Conservation (phyloP, 2,888 invertebrate species). For the Dendrolimus pini region DNA sequence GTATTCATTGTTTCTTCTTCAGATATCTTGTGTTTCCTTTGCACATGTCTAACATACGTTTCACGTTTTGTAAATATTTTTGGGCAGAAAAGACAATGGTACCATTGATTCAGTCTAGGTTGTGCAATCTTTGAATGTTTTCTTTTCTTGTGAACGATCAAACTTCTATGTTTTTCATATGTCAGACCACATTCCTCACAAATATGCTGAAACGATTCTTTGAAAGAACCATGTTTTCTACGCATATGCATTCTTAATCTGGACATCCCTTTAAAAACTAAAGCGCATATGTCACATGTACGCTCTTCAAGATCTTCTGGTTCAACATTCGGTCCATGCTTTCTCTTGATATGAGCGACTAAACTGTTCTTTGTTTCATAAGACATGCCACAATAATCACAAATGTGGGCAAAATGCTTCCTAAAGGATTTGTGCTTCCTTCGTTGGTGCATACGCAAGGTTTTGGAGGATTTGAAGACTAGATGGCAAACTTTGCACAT, state of each 20-base stretch:
- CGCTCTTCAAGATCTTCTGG: conserved; percentile 47
- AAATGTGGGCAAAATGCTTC: conserved; percentile 47
- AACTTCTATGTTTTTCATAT: conserved; percentile 59
- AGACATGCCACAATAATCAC: conserved; percentile 58
- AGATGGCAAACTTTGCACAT: conserved; percentile 62
- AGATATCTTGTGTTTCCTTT: conserved; percentile 49
- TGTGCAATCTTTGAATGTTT: conserved; percentile 44
- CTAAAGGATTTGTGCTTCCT: conserved; percentile 52
- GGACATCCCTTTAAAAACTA: conserved; percentile 58
- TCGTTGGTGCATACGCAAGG: conserved; percentile 54
- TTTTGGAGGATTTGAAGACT: conserved; percentile 53
- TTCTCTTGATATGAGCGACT: conserved; percentile 55
- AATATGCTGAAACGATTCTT: conserved; percentile 50
- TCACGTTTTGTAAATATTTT: conserved; percentile 57
- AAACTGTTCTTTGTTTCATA: conserved; percentile 62
- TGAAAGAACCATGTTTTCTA: conserved; percentile 53
- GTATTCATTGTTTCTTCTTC: conserved; percentile 31
- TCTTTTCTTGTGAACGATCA: conserved; percentile 53
- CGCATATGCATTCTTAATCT: conserved; percentile 63
- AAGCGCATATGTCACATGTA: conserved; percentile 57
- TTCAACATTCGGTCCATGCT: conserved; percentile 46
- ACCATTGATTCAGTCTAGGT: conserved; percentile 42
- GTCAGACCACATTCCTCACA: conserved; percentile 58
- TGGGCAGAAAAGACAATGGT: conserved; percentile 56
- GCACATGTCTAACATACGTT: conserved; percentile 59